phyloP scores from a whole-genome alignment of 2,888 invertebrate species.

The Coelinius sp. region DNA sequence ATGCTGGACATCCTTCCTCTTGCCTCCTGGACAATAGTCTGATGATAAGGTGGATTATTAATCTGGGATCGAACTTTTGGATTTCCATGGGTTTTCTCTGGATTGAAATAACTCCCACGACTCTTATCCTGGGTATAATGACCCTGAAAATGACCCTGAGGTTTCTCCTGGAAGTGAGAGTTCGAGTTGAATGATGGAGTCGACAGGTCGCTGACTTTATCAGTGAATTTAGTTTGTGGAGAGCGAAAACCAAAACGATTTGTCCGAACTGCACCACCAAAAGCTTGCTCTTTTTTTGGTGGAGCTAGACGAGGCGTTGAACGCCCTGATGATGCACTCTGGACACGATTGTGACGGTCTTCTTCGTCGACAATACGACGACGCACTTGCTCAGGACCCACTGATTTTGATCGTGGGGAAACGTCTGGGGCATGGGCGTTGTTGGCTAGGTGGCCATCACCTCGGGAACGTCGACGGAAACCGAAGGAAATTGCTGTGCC shows the following conservation, averaged over 20 bases:
- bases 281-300: conserved; percentile 79
- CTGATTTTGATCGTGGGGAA: conserved; percentile 70
- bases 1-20: conserved; percentile 52
- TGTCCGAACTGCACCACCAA: conserved; percentile 74
- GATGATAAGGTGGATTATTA: conserved; percentile 47
- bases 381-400: conserved; percentile 71
- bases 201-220: conserved; percentile 78
- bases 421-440: conserved; percentile 58
- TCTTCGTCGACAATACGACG: conserved; percentile 65
- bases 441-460: conserved; percentile 54
- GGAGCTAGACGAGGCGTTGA: conserved; percentile 78
- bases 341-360: conserved; percentile 59
- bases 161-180: conserved; percentile 72
- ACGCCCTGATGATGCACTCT: conserved; percentile 73
- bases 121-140: conserved; percentile 53
- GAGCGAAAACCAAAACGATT: conserved; percentile 86
- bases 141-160: conserved; percentile 48
- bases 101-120: conserved; percentile 28
- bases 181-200: conserved; percentile 70
- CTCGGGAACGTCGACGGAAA: conserved; percentile 78
- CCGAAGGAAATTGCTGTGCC: conserved; percentile 90
- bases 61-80: conserved; percentile 42
- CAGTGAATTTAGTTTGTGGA: conserved; percentile 76
- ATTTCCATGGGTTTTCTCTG: conserved; percentile 29
- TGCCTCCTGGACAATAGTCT: conserved; percentile 32